These are phyloP conservation scores for Halocynthia roretzi DNA, from an alignment of 23 tunicate genomes.

Conservation along the genomic window DNA sequence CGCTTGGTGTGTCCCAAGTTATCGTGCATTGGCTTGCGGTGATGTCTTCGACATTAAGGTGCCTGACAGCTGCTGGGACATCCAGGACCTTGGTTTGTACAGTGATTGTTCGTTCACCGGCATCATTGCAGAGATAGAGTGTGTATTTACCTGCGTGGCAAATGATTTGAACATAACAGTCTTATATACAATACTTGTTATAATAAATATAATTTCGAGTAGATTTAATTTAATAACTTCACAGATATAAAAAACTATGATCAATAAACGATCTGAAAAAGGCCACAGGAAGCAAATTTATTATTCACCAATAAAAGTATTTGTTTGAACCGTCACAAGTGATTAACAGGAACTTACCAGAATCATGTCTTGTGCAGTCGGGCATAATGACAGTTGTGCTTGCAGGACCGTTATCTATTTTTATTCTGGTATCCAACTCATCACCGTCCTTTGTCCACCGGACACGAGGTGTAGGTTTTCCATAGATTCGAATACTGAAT, in stretches of 20 bases:
- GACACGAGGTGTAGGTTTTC: constrained; percentile 23
- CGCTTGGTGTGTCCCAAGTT: constrained; percentile 77
- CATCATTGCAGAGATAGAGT: constrained; percentile 66
- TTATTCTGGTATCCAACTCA: constrained; percentile 38
- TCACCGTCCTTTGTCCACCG: constrained; percentile 22
- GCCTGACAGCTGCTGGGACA: constrained; percentile 70
- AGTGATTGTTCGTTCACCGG: constrained; percentile 70
- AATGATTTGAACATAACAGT: not conserved
- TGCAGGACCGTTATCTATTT: constrained; percentile 20
- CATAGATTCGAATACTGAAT: constrained; percentile 5
- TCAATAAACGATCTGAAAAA: too few relatives aligned
- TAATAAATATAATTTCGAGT: too few relatives aligned
- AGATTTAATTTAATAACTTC: too few relatives aligned
- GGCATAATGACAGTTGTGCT: constrained; percentile 25
- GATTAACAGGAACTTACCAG: constrained; percentile 32
- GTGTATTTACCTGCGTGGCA: constrained; percentile 56
- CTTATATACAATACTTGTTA: not conserved
- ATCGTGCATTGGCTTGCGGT: constrained; percentile 67
- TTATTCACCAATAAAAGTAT: too few relatives aligned
- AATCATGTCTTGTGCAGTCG: constrained; percentile 57
- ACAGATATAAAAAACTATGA: too few relatives aligned
- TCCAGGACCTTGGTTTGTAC: constrained; percentile 81
- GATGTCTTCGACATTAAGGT: constrained; percentile 55
- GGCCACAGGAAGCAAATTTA: too few relatives aligned
- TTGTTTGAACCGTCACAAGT: not conserved